These are phyloP conservation scores for Cinara cedri DNA, from an alignment of 2,888 invertebrate genomes.

Conservation along the genomic window DNA sequence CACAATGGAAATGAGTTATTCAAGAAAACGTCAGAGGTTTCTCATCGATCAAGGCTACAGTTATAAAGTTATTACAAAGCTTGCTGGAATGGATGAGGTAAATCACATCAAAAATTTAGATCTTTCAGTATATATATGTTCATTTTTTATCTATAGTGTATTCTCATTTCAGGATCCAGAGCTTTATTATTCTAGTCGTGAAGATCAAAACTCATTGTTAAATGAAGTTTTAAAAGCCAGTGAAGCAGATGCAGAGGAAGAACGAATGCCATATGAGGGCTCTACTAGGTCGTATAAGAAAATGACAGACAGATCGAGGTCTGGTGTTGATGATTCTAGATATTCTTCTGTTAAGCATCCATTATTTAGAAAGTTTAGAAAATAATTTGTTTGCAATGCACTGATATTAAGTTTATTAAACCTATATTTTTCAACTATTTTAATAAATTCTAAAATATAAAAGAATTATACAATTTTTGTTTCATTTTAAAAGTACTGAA, in stretches of 20 bases:
- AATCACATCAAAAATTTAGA: no score
- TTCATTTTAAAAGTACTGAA: no score
- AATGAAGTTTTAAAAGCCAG: conserved; percentile 92
- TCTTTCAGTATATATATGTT: neutral
- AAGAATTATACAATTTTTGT: no score
- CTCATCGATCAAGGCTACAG: conserved; percentile 99
- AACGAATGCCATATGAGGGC: conserved; percentile 77
- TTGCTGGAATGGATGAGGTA: conserved; percentile 91
- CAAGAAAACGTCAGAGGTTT: conserved; percentile 94
- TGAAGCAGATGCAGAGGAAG: conserved; percentile 96
- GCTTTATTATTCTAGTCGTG: conserved; percentile 82
- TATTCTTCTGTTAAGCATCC: conserved; percentile 79
- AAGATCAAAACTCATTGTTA: conserved; percentile 89
- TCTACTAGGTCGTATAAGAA: conserved; percentile 61
- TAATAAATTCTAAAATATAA: no score
- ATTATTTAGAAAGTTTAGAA: conserved; percentile 88
- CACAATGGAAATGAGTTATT: conserved; percentile 98
- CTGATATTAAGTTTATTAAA: no score
- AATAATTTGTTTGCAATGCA: conserved; percentile 1
- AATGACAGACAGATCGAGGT: conserved; percentile 77
- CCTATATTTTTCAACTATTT: no score
- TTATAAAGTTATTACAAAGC: conserved; percentile 93
- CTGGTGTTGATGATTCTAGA: conserved; percentile 90
- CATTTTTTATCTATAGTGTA: conserved; percentile 27
- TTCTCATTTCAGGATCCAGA: conserved; percentile 72